Base-by-base conservation (phyloP, 2,113 vertebrate species). In the Herpetotheres cachinnans region DNA sequence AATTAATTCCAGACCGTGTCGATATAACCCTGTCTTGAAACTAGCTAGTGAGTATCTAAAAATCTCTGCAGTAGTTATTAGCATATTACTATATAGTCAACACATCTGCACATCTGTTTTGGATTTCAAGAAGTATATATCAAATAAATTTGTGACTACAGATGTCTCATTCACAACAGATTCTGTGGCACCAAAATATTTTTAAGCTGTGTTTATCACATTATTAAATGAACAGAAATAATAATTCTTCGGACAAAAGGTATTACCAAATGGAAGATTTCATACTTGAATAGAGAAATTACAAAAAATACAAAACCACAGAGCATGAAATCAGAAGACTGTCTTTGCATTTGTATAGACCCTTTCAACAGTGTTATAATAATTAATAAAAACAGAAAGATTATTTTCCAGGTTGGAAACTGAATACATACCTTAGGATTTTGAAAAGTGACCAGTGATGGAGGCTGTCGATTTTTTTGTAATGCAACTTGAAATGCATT, bases 1-100 rank as follows among this genome's bases (percentile, higher is more conserved):
- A 97, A 98, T 96, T 92, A 96, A 92, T 97, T 98, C 96, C 96
- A 97, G 96, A 95, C 92, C 19, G 21, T 42, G 63, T 93, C 34
- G 18, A 61, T 85, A 88, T 13, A 95, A 81, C 9, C 16, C 38
- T 87, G 47, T 34, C 63, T 87, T 79, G 47, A 73, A 94, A 73
- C 82, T 73, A 86, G 52, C 49, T 36, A 73, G 54, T 32, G 38
- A 78, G 67, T 56, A 83, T 81, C 73, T 93, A 86, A 92, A 90
- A 83, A 46, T 77, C 49, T 93, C 91, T 90, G 94, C 77, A 77
- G 56, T 86, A 47, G 27, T 80, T 95, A 58, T 62, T 91, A 95
- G 80, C 76, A 19, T 93, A 96, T 97, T 72, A 81, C 63, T 90
- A 73, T 24, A 55, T 26, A 79, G 71, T 86, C 50, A 20, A 73